These are phyloP conservation scores for Molanna angustata DNA, from an alignment of 2,888 invertebrate species.

Conservation along the genomic window DNA sequence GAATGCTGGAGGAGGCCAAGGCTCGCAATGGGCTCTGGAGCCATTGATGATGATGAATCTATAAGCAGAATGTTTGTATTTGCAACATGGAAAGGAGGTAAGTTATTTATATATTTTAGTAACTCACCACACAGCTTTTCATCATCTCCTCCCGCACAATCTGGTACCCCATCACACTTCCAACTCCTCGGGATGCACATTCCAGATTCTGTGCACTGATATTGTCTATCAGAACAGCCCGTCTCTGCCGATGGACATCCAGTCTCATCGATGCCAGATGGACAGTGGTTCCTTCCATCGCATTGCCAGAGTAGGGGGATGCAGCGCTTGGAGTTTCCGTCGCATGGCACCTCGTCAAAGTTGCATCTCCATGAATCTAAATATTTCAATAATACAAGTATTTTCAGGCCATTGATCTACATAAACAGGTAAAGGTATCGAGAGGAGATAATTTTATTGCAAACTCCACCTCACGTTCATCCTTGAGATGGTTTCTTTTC, in stretches of 20 bases:
- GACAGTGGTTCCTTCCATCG: constrained; percentile 57
- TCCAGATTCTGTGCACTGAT: constrained; percentile 56
- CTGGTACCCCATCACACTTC: constrained; percentile 57
- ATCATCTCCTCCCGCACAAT: constrained; percentile 57
- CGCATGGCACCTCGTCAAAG: constrained; percentile 57
- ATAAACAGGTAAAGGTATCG: too few relatives aligned
- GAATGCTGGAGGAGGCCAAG: too few relatives aligned
- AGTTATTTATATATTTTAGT: too few relatives aligned
- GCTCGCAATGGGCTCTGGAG: too few relatives aligned
- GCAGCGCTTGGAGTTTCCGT: constrained; percentile 44
- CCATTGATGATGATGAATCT: too few relatives aligned
- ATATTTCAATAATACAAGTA: background rate
- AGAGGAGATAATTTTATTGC: too few relatives aligned
- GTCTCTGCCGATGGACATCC: constrained; percentile 52
- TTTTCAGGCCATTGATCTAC: too few relatives aligned
- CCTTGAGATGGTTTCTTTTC: too few relatives aligned
- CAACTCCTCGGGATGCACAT: constrained; percentile 58
- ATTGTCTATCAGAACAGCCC: constrained; percentile 52
- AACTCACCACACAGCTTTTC: constrained; percentile 53
- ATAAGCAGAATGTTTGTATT: too few relatives aligned
- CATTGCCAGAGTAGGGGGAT: constrained; percentile 59
- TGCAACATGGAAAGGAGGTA: too few relatives aligned
- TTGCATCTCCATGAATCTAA: constrained; percentile 50
- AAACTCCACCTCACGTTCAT: too few relatives aligned
- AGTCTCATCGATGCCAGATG: constrained; percentile 54